phyloP scores from a whole-genome alignment of 2,113 vertebrate species.

The Ammodytes dubius region DNA sequence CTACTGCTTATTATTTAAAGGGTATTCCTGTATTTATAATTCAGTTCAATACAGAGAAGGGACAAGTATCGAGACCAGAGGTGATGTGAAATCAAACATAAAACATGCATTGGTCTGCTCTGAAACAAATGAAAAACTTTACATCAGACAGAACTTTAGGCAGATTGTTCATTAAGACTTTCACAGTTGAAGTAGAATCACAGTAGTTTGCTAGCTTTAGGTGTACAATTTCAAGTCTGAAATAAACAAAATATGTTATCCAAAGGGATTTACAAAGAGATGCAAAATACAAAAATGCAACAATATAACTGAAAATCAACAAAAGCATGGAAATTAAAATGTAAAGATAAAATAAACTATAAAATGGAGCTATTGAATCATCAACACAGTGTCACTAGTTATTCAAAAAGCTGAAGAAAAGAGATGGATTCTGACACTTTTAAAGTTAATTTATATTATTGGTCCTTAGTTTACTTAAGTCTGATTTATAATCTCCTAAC shows the following conservation, averaged over 20 bases:
- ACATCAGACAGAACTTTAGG: background rate
- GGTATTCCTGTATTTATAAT: background rate
- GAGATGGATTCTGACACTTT: too few relatives aligned
- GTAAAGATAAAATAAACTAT: too few relatives aligned
- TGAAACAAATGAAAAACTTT: background rate
- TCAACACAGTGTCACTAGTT: too few relatives aligned
- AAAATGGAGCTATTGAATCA: too few relatives aligned
- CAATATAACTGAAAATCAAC: background rate
- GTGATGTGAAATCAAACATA: background rate
- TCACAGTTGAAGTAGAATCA: background rate
- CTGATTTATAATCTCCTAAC: too few relatives aligned
- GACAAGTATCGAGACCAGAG: background rate
- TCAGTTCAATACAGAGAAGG: background rate
- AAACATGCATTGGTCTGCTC: background rate
- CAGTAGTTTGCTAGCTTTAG: background rate
- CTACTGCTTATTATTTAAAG: background rate
- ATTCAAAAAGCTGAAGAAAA: too few relatives aligned
- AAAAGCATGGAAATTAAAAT: background rate
- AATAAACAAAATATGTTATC: background rate
- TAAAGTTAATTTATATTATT: too few relatives aligned
- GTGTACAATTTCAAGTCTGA: background rate
- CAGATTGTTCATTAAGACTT: background rate
- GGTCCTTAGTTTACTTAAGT: too few relatives aligned
- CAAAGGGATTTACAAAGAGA: background rate
- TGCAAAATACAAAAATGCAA: background rate